phyloP scores from a whole-genome alignment of 2,797 vertebrate species.

The Denticeps clupeoides region DNA sequence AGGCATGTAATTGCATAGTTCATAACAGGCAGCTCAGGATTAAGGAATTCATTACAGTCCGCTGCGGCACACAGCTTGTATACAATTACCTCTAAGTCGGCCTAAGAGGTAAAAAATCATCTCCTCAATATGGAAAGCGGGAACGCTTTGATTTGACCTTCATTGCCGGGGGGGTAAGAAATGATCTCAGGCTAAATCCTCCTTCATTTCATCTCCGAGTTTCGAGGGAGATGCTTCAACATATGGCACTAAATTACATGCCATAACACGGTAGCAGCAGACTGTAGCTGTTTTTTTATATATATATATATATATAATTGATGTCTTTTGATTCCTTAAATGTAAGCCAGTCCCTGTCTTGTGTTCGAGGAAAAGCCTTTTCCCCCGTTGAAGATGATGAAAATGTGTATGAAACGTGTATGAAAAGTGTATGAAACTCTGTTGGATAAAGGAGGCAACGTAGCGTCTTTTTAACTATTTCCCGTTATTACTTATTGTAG shows the following conservation, averaged over 20 bases:
- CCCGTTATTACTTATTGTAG: no score
- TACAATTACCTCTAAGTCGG: slow-evolving; percentile 57
- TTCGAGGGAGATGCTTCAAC: slow-evolving; percentile 42
- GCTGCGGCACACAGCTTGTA: slow-evolving; percentile 58
- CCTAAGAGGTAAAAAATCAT: slow-evolving; percentile 48
- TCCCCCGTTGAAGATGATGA: slow-evolving; percentile 13
- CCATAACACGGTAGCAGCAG: not conserved
- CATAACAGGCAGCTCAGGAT: slow-evolving; percentile 65
- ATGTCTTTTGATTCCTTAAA: slow-evolving; percentile 37
- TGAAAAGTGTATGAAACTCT: no score
- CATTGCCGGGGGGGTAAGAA: slow-evolving; percentile 36
- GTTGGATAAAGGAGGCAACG: no score
- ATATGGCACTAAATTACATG: slow-evolving; percentile 50
- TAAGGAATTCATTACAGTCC: slow-evolving; percentile 68
- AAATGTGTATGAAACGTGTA: no score
- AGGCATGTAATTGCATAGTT: slow-evolving; percentile 62
- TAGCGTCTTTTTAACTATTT: no score
- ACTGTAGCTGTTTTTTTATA: no score
- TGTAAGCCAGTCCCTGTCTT: slow-evolving; percentile 36
- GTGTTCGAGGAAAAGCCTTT: slow-evolving; percentile 28
- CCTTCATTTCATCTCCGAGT: slow-evolving; percentile 55
- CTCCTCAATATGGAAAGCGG: slow-evolving; percentile 41
- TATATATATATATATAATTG: slow-evolving; percentile 1
- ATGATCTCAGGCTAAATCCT: slow-evolving; percentile 57
- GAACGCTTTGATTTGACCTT: slow-evolving; percentile 41